Percentiles rank a stretch among this genome's conserved stretches.
Conservation (phyloP, 2,888 invertebrate genomes). For the Lacanobia wlatinum region DNA sequence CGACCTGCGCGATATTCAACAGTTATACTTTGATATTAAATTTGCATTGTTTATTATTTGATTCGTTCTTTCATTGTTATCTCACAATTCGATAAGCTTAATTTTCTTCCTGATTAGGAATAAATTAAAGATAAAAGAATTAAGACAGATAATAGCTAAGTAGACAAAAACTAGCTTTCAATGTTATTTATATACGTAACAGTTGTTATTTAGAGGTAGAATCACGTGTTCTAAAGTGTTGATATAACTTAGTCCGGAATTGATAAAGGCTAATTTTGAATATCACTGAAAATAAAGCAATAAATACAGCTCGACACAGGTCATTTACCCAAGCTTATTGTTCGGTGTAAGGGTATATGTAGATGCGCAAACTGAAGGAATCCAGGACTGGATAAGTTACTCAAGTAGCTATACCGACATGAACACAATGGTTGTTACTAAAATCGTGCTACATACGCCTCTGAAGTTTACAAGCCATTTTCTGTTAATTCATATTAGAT, state of each 20-base stretch:
- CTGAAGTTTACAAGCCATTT: neutral
- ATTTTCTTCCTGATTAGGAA: conserved; percentile 46
- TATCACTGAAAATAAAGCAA: conserved; percentile 11
- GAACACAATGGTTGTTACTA: neutral
- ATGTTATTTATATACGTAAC: conserved; percentile 16
- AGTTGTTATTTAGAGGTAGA: neutral
- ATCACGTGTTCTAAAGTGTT: conserved; percentile 21
- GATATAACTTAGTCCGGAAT: conserved; percentile 1
- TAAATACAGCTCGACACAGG: neutral
- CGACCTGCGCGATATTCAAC: conserved; percentile 28
- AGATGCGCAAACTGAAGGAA: neutral
- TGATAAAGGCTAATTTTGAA: conserved; percentile 15
- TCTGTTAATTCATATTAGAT: conserved; percentile 1
- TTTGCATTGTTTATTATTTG: conserved; percentile 22
- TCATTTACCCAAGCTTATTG: neutral
- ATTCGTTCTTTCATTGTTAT: conserved; percentile 54
- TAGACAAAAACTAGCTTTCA: conserved; percentile 1
- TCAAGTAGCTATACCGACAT: neutral
- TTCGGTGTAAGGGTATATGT: neutral
- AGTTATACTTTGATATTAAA: conserved; percentile 16
- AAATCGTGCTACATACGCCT: neutral
- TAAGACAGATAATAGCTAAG: conserved; percentile 34
- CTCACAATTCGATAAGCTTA: conserved; percentile 50
- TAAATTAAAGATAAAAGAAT: conserved; percentile 49
- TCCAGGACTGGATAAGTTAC: neutral